A percentile compares a stretch with the other conserved stretches of the same genome.
Conservation (phyloP, 2,888 invertebrate genomes). For the Hyalella azteca region DNA sequence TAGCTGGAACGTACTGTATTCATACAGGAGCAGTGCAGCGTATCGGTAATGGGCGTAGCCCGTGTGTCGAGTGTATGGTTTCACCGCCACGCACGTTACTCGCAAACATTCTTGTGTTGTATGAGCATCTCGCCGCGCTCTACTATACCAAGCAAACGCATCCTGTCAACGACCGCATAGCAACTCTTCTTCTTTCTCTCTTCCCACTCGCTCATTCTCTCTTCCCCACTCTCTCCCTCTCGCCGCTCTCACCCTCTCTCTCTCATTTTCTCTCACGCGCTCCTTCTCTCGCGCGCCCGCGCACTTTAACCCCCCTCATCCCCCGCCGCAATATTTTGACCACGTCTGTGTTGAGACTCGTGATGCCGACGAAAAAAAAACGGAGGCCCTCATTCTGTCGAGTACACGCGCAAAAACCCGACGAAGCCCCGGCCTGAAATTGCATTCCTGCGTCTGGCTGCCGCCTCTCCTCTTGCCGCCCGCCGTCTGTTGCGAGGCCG, state of each 20-base stretch:
- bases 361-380: conserved; percentile 3
- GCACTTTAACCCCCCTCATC: not conserved
- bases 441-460: conserved; percentile 18
- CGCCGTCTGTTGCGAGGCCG: not conserved
- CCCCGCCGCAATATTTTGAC: not conserved
- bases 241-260: not conserved
- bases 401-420: conserved; percentile 14
- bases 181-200: not conserved
- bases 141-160: too few relatives aligned
- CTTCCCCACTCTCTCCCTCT: not conserved
- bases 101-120: too few relatives aligned
- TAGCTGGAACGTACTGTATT: too few relatives aligned
- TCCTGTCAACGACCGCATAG: too few relatives aligned
- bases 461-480: not conserved
- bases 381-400: conserved; percentile 11
- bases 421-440: not conserved
- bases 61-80: too few relatives aligned
- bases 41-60: too few relatives aligned
- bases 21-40: too few relatives aligned
- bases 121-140: too few relatives aligned
- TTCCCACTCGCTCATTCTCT: too few relatives aligned
- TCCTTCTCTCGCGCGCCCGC: not conserved
- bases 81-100: too few relatives aligned
- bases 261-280: not conserved
- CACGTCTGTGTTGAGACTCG: not conserved